These are phyloP conservation scores for Leucophenga varia DNA, from an alignment of 1,140 invertebrate species.

Conservation along the genomic window DNA sequence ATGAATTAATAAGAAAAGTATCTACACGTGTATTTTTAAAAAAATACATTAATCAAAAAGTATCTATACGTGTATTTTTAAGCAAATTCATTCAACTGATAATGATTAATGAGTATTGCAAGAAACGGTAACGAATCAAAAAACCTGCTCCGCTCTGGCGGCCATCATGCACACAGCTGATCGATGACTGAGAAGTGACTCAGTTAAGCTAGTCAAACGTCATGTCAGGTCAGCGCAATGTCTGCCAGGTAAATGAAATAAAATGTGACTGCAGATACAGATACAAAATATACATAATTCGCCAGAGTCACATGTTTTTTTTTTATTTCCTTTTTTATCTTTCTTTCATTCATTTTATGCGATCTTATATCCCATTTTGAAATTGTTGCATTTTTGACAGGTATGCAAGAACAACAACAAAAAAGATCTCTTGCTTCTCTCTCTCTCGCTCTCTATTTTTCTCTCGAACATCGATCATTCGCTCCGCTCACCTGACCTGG, in stretches of 20 bases:
- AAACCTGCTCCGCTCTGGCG: constrained; percentile 48
- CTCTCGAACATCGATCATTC: constrained; percentile 43
- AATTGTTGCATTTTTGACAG: constrained; percentile 11
- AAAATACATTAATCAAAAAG: too few species aligned
- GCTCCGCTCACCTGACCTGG: constrained; percentile 40
- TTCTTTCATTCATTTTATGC: constrained; percentile 10
- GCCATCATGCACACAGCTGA: constrained; percentile 48
- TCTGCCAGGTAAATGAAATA: constrained; percentile 28
- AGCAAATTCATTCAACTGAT: too few species aligned
- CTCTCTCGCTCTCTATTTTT: constrained; percentile 8
- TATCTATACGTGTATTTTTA: too few species aligned
- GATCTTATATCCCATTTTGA: constrained; percentile 51
- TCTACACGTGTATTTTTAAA: too few species aligned
- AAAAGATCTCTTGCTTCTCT: constrained; percentile 1
- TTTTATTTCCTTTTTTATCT: constrained; percentile 9
- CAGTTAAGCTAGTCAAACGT: constrained; percentile 19
- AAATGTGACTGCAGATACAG: constrained; percentile 8
- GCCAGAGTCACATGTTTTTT: constrained; percentile 9
- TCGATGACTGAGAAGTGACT: constrained; percentile 9
- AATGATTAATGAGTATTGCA: constrained; percentile 31
- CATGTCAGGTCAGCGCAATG: constrained; percentile 27
- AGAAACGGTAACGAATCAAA: constrained; percentile 1
- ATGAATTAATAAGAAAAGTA: too few species aligned
- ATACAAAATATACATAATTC: too few species aligned
- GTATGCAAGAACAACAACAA: too few species aligned